Percentiles rank a stretch among this genome's conserved stretches.
phyloP scores from a whole-genome alignment of 2,113 vertebrate genomes.

The Rhombomys opimus region DNA sequence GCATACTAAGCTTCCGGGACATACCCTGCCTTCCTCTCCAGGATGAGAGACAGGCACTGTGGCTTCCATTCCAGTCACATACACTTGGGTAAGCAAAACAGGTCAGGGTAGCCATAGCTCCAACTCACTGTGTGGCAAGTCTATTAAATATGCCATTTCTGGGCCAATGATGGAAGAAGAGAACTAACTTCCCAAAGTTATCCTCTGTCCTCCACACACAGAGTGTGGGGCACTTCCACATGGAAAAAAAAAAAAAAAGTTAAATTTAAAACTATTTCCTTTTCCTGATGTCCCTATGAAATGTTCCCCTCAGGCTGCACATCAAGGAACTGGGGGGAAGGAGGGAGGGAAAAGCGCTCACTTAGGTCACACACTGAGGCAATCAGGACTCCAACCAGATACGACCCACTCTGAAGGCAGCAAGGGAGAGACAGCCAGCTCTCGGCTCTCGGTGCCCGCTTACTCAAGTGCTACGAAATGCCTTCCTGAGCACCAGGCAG shows the following conservation, averaged over 20 bases:
- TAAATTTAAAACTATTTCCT: not conserved
- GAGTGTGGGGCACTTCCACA: not conserved
- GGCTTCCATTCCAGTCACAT: not conserved
- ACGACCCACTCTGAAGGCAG: not conserved
- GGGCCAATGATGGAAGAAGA: not conserved
- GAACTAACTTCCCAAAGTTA: not conserved
- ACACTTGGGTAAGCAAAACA: not conserved
- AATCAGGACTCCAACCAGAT: not conserved
- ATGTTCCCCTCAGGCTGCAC: not conserved
- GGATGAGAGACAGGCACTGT: not conserved
- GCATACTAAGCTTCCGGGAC: not conserved
- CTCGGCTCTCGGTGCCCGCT: fast-evolving
- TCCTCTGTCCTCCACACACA: not conserved
- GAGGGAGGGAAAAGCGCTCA: not conserved
- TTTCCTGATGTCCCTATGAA: not conserved
- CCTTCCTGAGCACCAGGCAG: not conserved
- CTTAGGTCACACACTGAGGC: not conserved
- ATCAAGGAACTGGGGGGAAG: not conserved
- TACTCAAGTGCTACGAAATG: fast-evolving
- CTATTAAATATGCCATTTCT: not conserved
- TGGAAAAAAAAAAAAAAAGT: too few relatives aligned
- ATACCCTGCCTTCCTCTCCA: not conserved
- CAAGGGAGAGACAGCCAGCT: not conserved
- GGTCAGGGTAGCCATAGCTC: not conserved
- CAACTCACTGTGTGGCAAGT: not conserved